Evolutionary conservation across 2,888 invertebrate species (phyloP), one percentile per base, ranked within the genome.

Genomic region (Sminthurides aquaticus): DNA sequence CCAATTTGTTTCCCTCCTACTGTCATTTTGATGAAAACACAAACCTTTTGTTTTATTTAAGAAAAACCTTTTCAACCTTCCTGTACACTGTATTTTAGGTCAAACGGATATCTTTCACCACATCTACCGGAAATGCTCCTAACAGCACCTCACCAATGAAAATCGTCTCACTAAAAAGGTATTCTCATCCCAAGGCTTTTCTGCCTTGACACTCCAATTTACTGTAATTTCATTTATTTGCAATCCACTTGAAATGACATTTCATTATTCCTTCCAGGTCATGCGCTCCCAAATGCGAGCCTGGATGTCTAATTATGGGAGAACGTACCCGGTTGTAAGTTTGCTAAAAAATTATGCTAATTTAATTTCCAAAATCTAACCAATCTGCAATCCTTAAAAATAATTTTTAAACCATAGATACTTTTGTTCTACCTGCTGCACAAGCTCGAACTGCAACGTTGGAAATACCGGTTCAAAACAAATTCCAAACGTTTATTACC

Each of bases 231-330:
- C n/a, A n/a, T n/a, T n/a, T n/a, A n/a, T n/a, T n/a, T n/a, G n/a
- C n/a, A n/a, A n/a, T n/a, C n/a, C n/a, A n/a, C n/a, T n/a, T n/a
- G n/a, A n/a, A n/a, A n/a, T n/a, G n/a, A n/a, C n/a, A n/a, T n/a
- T n/a, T n/a, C n/a, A n/a, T n/a, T n/a, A n/a, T n/a, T n/a, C n/a
- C n/a, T 55, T 55, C 5, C 43, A 34, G 43, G 43, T 34, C 15
- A 15, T 57, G 92, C 77, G 85, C 89, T 0, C 86, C 86, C 75
- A 87, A 86, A 76, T 93, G 92, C 79, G 90, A 91, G 74, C 86
- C 90, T 0, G 91, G 91, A 15, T 92, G 91, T 79, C 91, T 92
- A 75, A 85, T 91, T 59, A 91, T 93, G 71, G 92, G 92, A 0
- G 92, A 93, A 77, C 81, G 92, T 57, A 91, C 91, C 2, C 92